Base-by-base conservation (phyloP, 2,888 invertebrate species). In the Plagodis dolabraria region DNA sequence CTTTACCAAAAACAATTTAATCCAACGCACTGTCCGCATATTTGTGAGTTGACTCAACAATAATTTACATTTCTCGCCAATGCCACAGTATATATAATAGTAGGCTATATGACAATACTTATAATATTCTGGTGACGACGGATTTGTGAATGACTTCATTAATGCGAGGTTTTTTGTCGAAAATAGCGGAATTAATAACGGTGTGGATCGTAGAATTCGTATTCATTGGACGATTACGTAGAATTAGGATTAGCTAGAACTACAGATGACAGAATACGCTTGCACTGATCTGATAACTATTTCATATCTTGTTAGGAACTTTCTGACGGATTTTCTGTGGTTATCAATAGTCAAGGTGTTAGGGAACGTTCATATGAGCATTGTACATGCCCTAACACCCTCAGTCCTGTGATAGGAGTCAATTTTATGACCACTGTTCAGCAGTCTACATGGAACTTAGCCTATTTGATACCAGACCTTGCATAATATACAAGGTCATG, bases 21-120 rank as follows among this genome's bases (percentile, higher is more conserved):
- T 44, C 43, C 22, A 7, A 45, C 55, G 44, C 62, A 57, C 62
- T 11, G n/a, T 9, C 33, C 54, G 45, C 62, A 57, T 62, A 54
- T 54, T 62, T 57, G 48, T 47, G 40, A 10, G 33, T 44, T 62
- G 62, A 62, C 40, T 62, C 62, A 61, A 44, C 46, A 47, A 35
- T 43, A 12, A 62, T 58, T 57, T 57, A 53, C 62, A 62, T 57
- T 50, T 61, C 57, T 62, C 33, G 54, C 47, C 48, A 50, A 51
- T 47, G 36, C 53, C 40, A 40, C 40, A 40, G 40, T 10, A 8
- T 8, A 40, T 40, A 40, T 2, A 10, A 10, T 5, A 40, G 40
- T 10, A 5, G 22, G 22, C 5, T 40, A 10, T 40, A 40, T 40
- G 51, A 54, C 52, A 50, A 53, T 50, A 43, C 53, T 6, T 35